Conservation (phyloP, 2,113 vertebrate genomes). For the Dinomys branickii region DNA sequence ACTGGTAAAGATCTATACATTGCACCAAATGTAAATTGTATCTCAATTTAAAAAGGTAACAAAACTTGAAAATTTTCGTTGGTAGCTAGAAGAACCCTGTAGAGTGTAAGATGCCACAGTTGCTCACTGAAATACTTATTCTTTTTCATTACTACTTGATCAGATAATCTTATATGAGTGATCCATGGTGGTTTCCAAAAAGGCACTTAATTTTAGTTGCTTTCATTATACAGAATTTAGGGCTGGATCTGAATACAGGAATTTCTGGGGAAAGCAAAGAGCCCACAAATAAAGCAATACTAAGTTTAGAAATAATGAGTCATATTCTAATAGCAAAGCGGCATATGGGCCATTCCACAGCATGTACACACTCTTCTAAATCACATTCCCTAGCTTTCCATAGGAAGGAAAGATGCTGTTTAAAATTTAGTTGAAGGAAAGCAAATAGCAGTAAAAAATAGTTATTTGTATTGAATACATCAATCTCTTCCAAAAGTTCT, state of each 20-base stretch:
- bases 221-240: conserved; percentile 11
- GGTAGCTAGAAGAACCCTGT: neutral
- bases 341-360: conserved; percentile 64
- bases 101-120: neutral
- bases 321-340: conserved; percentile 65
- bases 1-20: neutral
- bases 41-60: neutral
- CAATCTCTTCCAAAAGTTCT: neutral
- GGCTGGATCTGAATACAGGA: conserved; percentile 13
- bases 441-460: conserved; percentile 50
- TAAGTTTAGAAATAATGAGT: conserved; percentile 75
- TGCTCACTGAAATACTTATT: neutral
- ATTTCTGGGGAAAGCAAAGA: conserved; percentile 54
- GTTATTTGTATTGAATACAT: neutral
- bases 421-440: conserved; percentile 57
- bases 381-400: conserved; percentile 49
- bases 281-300: conserved; percentile 47
- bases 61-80: neutral
- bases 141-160: neutral
- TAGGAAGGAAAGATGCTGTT: conserved; percentile 51
- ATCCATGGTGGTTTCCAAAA: neutral
- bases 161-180: neutral
- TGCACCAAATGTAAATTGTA: neutral
- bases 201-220: neutral
- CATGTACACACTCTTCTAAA: conserved; percentile 47